Evolutionary conservation across 2,797 vertebrate genomes (phyloP).

Genomic region (Rhinichthys osculus): DNA sequence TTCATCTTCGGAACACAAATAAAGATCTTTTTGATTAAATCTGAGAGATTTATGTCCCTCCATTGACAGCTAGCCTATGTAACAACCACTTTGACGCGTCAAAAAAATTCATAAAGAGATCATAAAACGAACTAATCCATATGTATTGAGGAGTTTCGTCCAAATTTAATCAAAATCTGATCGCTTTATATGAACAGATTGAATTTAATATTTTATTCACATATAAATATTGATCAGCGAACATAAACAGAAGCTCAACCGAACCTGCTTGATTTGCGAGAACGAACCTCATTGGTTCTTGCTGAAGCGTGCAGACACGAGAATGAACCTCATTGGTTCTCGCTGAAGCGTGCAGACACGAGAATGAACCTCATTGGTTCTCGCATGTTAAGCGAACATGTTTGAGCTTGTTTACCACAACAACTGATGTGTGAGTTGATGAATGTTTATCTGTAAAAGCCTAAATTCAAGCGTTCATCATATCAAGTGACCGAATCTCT

Average conservation of each 20-base stretch:
- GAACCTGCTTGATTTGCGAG: accelerated
- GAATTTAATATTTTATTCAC: background rate
- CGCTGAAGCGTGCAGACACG: no score
- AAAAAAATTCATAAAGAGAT: background rate
- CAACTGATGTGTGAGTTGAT: no score
- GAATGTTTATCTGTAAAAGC: no score
- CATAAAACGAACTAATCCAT: background rate
- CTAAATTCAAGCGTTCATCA: no score
- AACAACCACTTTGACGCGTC: background rate
- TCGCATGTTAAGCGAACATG: no score
- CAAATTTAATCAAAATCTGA: background rate
- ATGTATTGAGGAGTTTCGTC: background rate
- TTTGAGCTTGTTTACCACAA: no score
- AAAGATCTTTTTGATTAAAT: background rate
- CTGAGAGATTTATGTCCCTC: background rate
- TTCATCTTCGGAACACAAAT: background rate
- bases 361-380: background rate
- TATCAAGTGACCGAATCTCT: background rate
- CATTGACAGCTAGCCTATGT: background rate
- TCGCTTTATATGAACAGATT: background rate
- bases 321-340: background rate
- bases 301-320: no score
- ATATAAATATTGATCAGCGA: background rate
- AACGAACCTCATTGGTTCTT: background rate
- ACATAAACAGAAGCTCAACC: background rate